Conservation (phyloP, 2,113 vertebrate genomes). For the Thamnophis sirtalis region DNA sequence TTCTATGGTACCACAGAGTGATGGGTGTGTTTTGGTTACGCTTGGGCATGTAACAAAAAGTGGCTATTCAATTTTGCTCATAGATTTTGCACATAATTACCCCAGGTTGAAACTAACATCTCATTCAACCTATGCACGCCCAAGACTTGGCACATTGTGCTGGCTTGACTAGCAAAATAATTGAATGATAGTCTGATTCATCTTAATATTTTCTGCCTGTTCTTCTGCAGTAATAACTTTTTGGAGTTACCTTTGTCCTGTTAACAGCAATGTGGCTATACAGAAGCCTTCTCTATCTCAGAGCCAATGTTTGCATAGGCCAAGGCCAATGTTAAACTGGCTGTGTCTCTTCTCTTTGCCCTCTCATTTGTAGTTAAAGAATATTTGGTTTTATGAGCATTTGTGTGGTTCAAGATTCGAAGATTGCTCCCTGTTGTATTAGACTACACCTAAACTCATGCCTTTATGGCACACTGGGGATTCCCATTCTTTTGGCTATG, state of each 20-base stretch:
- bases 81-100: background rate
- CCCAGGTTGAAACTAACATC: background rate
- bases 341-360: background rate
- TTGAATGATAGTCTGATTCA: background rate
- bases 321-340: background rate
- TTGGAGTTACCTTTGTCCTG: background rate
- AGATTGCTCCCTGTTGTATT: background rate
- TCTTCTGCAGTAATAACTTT: background rate
- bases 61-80: background rate
- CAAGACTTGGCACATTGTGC: background rate
- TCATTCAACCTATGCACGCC: background rate
- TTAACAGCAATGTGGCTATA: background rate
- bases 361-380: background rate
- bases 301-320: background rate
- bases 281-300: background rate
- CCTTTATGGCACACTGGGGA: background rate
- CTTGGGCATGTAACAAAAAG: background rate
- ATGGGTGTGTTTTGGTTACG: background rate
- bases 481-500: background rate
- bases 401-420: background rate
- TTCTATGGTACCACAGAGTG: background rate
- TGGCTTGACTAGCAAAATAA: background rate
- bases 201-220: background rate
- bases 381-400: background rate
- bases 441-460: background rate